Conservation (phyloP, 2,113 vertebrate species). For the Ploceus nigricollis region DNA sequence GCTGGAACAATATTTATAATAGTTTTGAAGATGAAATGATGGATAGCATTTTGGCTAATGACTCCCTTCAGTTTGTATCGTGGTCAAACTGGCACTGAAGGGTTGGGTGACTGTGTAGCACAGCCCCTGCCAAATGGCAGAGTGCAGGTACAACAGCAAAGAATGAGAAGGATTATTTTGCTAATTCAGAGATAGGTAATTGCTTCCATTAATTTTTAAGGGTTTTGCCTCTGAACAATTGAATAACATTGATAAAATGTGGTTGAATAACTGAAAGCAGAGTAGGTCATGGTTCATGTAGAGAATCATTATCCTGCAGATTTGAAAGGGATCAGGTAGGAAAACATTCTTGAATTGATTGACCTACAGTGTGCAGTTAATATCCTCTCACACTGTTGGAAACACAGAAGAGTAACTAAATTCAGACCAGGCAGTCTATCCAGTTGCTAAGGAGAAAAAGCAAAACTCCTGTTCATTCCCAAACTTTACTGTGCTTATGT, state of each 20-base stretch:
- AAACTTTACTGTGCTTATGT: background rate
- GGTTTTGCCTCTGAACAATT: background rate
- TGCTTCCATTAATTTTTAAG: background rate
- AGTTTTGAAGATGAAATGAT: conserved; percentile 30
- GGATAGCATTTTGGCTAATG: background rate
- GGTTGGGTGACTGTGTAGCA: background rate
- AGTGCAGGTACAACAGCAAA: background rate
- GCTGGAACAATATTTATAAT: conserved; percentile 17
- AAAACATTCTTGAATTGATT: background rate
- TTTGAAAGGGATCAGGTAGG: background rate
- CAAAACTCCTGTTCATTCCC: background rate
- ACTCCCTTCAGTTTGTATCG: background rate
- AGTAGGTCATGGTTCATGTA: background rate
- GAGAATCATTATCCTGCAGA: background rate
- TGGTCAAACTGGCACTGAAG: background rate
- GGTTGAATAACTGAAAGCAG: background rate
- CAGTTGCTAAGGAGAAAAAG: background rate
- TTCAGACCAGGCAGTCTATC: background rate
- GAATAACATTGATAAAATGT: background rate
- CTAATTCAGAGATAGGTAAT: background rate
- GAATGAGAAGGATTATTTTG: background rate
- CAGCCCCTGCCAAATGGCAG: background rate
- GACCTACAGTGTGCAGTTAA: background rate
- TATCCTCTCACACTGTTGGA: background rate
- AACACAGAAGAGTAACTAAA: background rate